phyloP scores from a whole-genome alignment of 2,888 invertebrate species.

The Amaurobius ferox region DNA sequence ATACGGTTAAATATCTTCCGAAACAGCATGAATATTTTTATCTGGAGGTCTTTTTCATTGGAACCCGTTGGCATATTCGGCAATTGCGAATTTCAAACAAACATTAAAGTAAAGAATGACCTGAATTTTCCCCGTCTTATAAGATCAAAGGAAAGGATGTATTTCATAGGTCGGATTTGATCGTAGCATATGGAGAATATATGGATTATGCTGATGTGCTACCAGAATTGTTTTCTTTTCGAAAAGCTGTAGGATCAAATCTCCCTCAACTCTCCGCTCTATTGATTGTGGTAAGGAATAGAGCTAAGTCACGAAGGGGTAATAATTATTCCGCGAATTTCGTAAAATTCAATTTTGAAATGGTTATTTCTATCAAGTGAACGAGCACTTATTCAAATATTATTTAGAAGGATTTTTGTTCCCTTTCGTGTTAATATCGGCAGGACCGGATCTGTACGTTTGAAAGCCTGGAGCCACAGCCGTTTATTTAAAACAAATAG shows the following conservation, averaged over 20 bases:
- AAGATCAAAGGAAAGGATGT: neutral
- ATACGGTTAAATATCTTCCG: slow-evolving; percentile 5
- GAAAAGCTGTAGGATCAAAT: neutral
- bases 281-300: too few relatives aligned
- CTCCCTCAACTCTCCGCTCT: neutral
- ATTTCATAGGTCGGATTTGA: neutral
- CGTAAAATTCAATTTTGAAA: too few relatives aligned
- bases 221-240: neutral
- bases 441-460: too few relatives aligned
- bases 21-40: neutral
- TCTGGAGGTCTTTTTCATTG: neutral
- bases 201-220: neutral
- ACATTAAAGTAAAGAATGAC: slow-evolving; percentile 7
- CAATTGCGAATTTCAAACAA: slow-evolving; percentile 12
- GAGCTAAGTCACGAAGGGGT: too few relatives aligned
- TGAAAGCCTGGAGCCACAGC: too few relatives aligned
- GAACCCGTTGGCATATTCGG: neutral
- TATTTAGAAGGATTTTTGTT: too few relatives aligned
- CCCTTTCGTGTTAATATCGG: too few relatives aligned
- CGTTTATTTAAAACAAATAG: too few relatives aligned
- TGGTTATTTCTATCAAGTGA: too few relatives aligned
- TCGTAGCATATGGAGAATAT: neutral
- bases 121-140: neutral
- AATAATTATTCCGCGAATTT: too few relatives aligned
- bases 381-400: too few relatives aligned